Base-by-base conservation (phyloP, 2,888 invertebrate species). In the Marronus borbonicus region DNA sequence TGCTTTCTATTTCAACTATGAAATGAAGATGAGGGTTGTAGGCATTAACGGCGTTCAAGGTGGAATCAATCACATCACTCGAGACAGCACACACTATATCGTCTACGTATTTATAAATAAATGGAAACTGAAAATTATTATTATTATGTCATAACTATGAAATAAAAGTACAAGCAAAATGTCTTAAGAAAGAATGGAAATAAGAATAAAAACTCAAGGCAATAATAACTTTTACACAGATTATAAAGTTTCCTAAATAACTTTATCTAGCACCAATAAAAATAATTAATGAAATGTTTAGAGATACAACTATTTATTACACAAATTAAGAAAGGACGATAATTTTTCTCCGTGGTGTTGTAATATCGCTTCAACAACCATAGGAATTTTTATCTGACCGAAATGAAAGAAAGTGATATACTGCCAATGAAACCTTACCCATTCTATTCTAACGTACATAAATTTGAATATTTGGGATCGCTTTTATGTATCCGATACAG, bases 391-490 rank as follows among this genome's bases (percentile, higher is more conserved):
- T 14, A 31, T 62, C 62, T n/a, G 17, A 20, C 5, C 8, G 39
- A 17, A n/a, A 17, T 44, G 17, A 44, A 17, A 39, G 20, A 28
- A 62, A 31, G 24, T 62, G 62, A 62, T 66, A 66, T 39, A 39
- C 17, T 17, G 39, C n/a, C 65, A 20, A 20, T 44, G 65, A 66
- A 66, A 66, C 39, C 39, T 66, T 66, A 66, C 65, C 65, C 39
- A 66, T 44, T 39, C 39, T 44, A 39, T 66, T 10, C 20, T 17
- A 66, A n/a, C 17, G 8, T 17, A 66, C 65, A 66, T 66, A 66
- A 66, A 66, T 66, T 66, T 66, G 65, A 66, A 66, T 66, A 44
- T 66, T 66, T 66, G 65, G 39, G 65, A 17, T 66, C 44, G 7
- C 39, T 44, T 66, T 44, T 39, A 66, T 62, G 39, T 39, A 20